Percentiles rank a stretch among this genome's conserved stretches.
phyloP scores from a whole-genome alignment of 2,113 vertebrate genomes.

The Catharus bicknelli region DNA sequence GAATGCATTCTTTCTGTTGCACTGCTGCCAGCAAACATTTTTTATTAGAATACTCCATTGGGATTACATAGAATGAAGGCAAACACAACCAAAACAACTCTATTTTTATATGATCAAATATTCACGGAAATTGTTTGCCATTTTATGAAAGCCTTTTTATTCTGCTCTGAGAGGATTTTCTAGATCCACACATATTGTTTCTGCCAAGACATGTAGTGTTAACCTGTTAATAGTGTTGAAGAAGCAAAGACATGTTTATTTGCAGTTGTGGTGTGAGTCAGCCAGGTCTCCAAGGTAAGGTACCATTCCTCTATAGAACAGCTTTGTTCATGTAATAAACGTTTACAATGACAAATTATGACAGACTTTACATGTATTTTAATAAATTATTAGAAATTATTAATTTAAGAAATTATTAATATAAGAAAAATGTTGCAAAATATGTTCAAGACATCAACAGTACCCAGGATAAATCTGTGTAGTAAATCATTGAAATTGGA shows the following conservation, averaged over 20 bases:
- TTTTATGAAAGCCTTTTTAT: neutral
- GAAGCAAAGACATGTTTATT: neutral
- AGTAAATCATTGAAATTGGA: neutral
- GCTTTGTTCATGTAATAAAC: neutral
- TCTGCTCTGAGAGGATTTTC: neutral
- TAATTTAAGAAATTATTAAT: neutral
- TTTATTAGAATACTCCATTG: neutral
- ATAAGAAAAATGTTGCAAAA: rapidly evolving
- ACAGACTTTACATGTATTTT: rapidly evolving
- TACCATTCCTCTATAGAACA: neutral
- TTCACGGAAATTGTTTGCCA: neutral
- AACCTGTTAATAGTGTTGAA: neutral
- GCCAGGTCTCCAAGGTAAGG: neutral
- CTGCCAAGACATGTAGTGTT: neutral
- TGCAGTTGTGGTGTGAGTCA: neutral
- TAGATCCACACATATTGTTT: neutral
- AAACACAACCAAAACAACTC: neutral
- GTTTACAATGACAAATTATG: neutral
- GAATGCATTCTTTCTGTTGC: neutral
- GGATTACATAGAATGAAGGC: neutral
- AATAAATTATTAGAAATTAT: neutral
- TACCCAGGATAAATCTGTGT: neutral
- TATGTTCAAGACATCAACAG: neutral
- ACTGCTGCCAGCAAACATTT: neutral
- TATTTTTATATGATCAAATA: neutral